Base-by-base conservation (phyloP, 2,888 invertebrate genomes). In the Imbricaverruca yamaguchii region DNA sequence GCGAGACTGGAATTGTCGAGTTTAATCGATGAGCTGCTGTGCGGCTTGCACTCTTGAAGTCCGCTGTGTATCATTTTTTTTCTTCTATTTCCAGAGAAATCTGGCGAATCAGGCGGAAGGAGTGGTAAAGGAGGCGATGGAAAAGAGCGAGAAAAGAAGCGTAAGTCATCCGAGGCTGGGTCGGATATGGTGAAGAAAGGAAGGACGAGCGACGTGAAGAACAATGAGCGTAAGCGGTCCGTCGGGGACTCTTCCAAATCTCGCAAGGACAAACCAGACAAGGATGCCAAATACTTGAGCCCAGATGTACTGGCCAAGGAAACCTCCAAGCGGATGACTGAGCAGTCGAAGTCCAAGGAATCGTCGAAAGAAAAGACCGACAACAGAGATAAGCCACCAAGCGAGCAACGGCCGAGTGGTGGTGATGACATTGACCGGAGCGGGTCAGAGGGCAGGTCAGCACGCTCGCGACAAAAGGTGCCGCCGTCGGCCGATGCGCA, bases 31-130 rank as follows among this genome's bases (percentile, higher is more conserved):
- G 39, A 39, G 39, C 39, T 39, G 39, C 39, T 39, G 39, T 39
- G 39, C 39, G 1, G 39, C 39, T 39, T 39, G 4, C 4, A 39
- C 39, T 39, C 39, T 39, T 39, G 39, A 39, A 4, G 39, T 39
- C 39, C 39, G 39, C 39, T 39, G 4, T 4, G 4, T 23, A 65
- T 8, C 9, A 65, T n/a, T 56, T 7, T 59, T 69, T 80, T 63
- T 25, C 55, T 25, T 25, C 55, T 18, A 69, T 69, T 55, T 74
- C 23, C 74, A 82, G 80, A 81, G 12, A 80, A 69, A 63, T 39
- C 39, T 39, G 77, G 56, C 21, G 67, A n/a, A 3, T 81, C 80
- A 53, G 81, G 82, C 13, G 83, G 82, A 69, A 82, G 81, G 81
- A 23, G 0, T 9, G 55, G 21, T 11, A 74, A 74, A 18, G 53